A percentile compares a stretch with the other conserved stretches of the same genome.
These are phyloP conservation scores for Elysia crispata DNA, from an alignment of 2,888 invertebrate species.

Conservation along the genomic window DNA sequence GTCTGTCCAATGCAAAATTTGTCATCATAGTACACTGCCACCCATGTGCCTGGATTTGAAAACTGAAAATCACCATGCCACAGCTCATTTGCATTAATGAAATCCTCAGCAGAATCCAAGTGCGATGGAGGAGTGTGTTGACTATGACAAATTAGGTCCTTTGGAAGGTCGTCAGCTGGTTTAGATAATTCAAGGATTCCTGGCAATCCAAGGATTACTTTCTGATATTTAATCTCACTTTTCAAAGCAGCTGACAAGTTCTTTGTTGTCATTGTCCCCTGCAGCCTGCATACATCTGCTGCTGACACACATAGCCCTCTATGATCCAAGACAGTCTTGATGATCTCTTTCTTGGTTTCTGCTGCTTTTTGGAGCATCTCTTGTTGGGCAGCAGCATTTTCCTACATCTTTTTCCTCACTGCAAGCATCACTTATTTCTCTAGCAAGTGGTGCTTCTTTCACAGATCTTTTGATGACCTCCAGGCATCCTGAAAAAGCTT, in stretches of 20 bases:
- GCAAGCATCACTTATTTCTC: conserved; percentile 3
- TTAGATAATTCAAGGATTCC: conserved; percentile 2
- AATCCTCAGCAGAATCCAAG: not conserved
- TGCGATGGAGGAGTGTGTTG: too few relatives aligned
- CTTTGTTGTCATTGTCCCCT: not conserved
- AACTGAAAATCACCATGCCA: conserved; percentile 9
- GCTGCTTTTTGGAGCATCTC: not conserved
- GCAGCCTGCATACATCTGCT: not conserved
- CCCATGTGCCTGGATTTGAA: not conserved
- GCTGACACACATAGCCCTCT: conserved; percentile 1
- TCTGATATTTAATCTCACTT: conserved; percentile 10
- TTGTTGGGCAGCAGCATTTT: not conserved
- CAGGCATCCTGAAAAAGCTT: not conserved
- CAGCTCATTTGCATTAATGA: not conserved
- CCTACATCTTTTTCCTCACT: conserved; percentile 6
- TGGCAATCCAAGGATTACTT: not conserved
- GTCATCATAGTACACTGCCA: conserved; percentile 34
- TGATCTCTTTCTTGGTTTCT: not conserved
- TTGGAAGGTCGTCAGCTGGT: not conserved
- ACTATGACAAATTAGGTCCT: not conserved
- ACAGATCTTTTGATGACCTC: not conserved
- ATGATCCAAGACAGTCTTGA: not conserved
- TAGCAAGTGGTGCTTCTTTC: not conserved
- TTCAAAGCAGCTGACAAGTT: not conserved
- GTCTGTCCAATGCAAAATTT: conserved; percentile 13